Base-by-base conservation (phyloP, 2,888 invertebrate species). In the Trichacis sp. region DNA sequence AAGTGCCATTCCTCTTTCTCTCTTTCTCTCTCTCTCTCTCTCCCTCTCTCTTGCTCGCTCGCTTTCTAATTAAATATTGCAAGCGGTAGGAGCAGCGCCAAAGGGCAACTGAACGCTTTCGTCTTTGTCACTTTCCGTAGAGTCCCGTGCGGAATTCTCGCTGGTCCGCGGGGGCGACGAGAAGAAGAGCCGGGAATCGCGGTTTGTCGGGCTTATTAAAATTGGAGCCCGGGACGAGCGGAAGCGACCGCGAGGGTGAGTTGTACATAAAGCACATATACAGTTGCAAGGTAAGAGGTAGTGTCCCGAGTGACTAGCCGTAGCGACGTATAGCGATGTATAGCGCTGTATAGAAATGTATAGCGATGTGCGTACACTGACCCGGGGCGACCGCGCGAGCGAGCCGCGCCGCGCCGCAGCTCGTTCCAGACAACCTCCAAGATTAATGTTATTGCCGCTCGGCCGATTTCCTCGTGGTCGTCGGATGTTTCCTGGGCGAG, bases 361-460 rank as follows among this genome's bases (percentile, higher is more conserved):
- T n/a, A n/a, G n/a, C n/a, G n/a, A n/a, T n/a, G n/a, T n/a, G n/a
- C n/a, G n/a, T 58, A 67, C 70, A 70, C 57, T 70, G 74, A 76
- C 73, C 68, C 68, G 51, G 66, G 64, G 64, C 64, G 70, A 76
- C 77, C 77, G 61, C 77, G 72, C 73, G 24, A 64, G 70, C 61
- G 60, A 57, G 53, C 68, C 64, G 60, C 57, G 30, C 24, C 8
- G 24, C 63, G n/a, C n/a, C n/a, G n/a, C 60, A 51, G 58, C 64
- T 68, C 62, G 60, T 64, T 62, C 67, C 71, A 74, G 62, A 52
- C 64, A 71, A 69, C 68, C 71, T 72, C 72, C 74, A 65, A 77
- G 78, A 83, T 84, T 82, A 83, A 83, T 82, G 81, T 79, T 83
- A 83, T 81, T 78, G 79, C 82, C 77, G 79, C 82, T 74, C 73